Base-by-base conservation (phyloP, 2,888 invertebrate species). In the Pammene aurita region DNA sequence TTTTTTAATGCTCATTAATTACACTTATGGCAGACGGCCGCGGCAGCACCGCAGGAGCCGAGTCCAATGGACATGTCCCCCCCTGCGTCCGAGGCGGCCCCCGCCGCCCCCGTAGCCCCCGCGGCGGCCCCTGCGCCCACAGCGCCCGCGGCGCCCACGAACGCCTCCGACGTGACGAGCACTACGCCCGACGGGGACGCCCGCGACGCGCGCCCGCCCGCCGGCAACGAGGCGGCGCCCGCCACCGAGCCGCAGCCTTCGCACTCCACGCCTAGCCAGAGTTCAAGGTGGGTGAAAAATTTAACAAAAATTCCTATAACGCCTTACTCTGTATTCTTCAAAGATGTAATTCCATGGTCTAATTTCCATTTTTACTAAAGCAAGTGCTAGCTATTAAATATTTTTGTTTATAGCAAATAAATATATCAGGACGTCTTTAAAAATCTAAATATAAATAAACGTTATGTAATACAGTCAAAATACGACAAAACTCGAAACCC, bases 141-240 rank as follows among this genome's bases (percentile, higher is more conserved):
- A n/a, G 58, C 66, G 7, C 14, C 54, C 35, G 14, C 60, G 44
- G 2, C 75, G 41, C 73, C 74, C 18, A 90, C 90, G 76, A 85
- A 90, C 4, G 16, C 67, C 18, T 13, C 35, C 57, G 88, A 91
- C 44, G 82, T 93, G 60, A 94, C 94, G 42, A 89, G 94, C 1
- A 93, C 94, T 77, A 77, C 90, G 0, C 5, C 42, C 5, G 60
- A 35, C 13, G 44, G 58, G 34, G 52, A 7, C 9, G 50, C 58
- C 6, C 14, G 58, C 18, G 60, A 34, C 7, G 18, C 58, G 6
- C 35, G 35, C 13, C 46, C 67, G 10, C 16, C 34, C 11, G 7
- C 16, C 9, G 7, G 7, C 14, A 46, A 48, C 0, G 62, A 48
- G 41, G 55, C 67, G 14, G n/a, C 42, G 6, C 66, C 54, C n/a